Evolutionary conservation across 2,888 invertebrate genomes (phyloP), one percentile per base, ranked within the genome.

Genomic region (Merodon equestris): DNA sequence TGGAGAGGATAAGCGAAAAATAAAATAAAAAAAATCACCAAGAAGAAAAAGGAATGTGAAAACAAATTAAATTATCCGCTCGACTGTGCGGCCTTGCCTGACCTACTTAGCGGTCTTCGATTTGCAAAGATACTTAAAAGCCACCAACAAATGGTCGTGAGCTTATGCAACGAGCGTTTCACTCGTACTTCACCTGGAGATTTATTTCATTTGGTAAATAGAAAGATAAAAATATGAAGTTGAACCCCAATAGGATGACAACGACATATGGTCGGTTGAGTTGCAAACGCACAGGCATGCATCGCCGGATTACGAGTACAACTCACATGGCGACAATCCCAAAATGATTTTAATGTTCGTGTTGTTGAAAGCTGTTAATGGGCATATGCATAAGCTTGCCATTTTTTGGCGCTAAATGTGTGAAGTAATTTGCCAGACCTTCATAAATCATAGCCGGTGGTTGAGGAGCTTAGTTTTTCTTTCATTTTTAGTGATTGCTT

Each of bases 11-110:
- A 48, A 48, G 14, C 9, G 15, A 47, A 15, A 53, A 50, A 12
- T 19, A 40, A 48, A 66, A 17, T 18, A 12, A 48, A 47, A 42
- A 50, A 57, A 57, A 44, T 50, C 42, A 36, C 14, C 50, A 53
- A 58, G 44, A 53, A 53, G 47, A 12, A 27, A 18, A 48, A 13
- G 58, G 15, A 53, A 50, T 12, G 51, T 61, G 61, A 64, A 70
- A 48, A 76, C 64, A 79, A 79, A 73, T 70, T 74, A 74, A 79
- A 79, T 79, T 79, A 74, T 74, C 74, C 68, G 67, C 36, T 79
- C 67, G 56, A 50, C 63, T 63, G 14, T 66, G 72, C 86, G 87
- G 85, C 87, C 86, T 86, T 86, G 87, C 74, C 85, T 87, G 86
- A 86, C 86, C 87, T 84, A 86, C 86, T 86, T 84, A 84, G 82